Evolutionary conservation across 1,140 invertebrate species (phyloP).

Genomic region (Leptinotarsa undecemlineata): DNA sequence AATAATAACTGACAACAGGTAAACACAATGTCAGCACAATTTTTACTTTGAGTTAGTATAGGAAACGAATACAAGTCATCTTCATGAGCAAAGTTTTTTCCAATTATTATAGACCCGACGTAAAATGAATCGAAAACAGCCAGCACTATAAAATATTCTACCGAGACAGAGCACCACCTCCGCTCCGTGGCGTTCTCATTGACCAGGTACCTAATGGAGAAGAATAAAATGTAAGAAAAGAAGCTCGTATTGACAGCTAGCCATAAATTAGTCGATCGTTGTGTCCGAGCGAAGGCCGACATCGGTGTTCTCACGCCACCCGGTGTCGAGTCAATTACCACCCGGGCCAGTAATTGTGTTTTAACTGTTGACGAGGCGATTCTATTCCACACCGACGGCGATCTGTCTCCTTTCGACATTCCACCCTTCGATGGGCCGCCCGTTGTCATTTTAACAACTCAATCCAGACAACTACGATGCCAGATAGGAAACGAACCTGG

Average conservation of each 20-base stretch:
- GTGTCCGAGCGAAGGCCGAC: slow-evolving; percentile 31
- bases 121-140: too few species aligned
- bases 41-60: too few species aligned
- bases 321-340: slow-evolving; percentile 38
- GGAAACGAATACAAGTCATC: too few species aligned
- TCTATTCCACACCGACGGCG: slow-evolving; percentile 30
- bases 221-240: slow-evolving; percentile 6
- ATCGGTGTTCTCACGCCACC: slow-evolving; percentile 33
- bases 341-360: slow-evolving; percentile 38
- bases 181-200: background rate
- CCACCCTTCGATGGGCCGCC: slow-evolving; percentile 19
- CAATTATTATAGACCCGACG: too few species aligned
- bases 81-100: too few species aligned
- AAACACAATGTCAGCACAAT: too few species aligned
- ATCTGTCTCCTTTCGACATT: slow-evolving; percentile 25
- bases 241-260: slow-evolving; percentile 17
- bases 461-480: slow-evolving; percentile 39
- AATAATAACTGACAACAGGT: too few species aligned
- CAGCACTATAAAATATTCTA: too few species aligned
- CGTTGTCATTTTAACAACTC: slow-evolving; percentile 37
- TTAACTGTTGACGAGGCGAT: slow-evolving; percentile 39
- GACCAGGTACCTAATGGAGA: slow-evolving; percentile 2
- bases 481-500: slow-evolving; percentile 28
- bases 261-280: slow-evolving; percentile 37
- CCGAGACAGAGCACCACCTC: too few species aligned